Evolutionary conservation across 2,113 vertebrate species (phyloP).

Genomic region (Oreochromis aureus): DNA sequence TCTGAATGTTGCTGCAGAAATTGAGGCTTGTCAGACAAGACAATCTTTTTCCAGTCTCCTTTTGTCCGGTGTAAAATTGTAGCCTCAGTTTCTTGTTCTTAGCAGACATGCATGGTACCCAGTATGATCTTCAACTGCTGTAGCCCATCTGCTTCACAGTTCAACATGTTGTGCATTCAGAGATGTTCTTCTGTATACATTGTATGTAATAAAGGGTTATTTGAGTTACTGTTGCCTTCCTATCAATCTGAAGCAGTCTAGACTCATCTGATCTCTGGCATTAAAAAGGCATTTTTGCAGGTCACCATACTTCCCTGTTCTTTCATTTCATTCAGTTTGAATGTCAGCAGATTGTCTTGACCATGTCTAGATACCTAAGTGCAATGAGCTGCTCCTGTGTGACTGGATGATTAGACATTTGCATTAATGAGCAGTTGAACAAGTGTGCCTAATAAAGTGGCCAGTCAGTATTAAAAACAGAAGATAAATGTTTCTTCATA

Average conservation of each 20-base stretch:
- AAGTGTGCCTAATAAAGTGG: not conserved
- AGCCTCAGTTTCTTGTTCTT: not conserved
- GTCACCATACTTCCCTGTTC: too few relatives aligned
- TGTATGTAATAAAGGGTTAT: too few relatives aligned
- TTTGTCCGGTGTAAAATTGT: not conserved
- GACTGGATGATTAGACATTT: not conserved
- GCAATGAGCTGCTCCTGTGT: fast-evolving
- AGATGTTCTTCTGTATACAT: too few relatives aligned
- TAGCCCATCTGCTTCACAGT: not conserved
- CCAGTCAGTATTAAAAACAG: not conserved
- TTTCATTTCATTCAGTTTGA: too few relatives aligned
- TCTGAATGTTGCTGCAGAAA: not conserved
- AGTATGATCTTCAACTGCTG: not conserved
- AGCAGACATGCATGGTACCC: not conserved
- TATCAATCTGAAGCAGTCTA: too few relatives aligned
- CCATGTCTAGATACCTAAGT: not conserved
- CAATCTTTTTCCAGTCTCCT: not conserved
- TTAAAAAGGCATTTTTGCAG: too few relatives aligned
- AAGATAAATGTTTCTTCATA: not conserved
- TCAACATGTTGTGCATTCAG: not conserved
- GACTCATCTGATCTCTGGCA: not conserved
- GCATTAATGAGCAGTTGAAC: not conserved
- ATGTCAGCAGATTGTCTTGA: not conserved
- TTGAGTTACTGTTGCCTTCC: too few relatives aligned
- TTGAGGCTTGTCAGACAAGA: not conserved